Evolutionary conservation across 2,113 vertebrate species (phyloP), one percentile per base, ranked within the genome.

Genomic region (Phasianus colchicus): DNA sequence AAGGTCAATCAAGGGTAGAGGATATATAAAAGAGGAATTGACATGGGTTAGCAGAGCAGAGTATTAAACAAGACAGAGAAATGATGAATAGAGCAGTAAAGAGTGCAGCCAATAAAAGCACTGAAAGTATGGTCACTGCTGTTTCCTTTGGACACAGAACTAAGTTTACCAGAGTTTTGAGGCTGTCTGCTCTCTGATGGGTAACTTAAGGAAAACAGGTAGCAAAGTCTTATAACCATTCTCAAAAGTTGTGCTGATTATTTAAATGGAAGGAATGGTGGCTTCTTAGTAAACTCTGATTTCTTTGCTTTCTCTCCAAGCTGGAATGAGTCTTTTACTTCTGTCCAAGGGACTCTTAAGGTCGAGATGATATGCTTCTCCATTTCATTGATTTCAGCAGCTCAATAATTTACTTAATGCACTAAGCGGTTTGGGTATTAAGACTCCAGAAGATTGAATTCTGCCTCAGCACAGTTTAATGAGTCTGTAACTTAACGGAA

Each of bases 51-150:
- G 34, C 60, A 54, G 70, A 58, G 27, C 45, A 92, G 27, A 60
- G 34, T 72, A 81, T 78, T 95, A 86, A 83, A 79, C 6, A 57
- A 89, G 74, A 82, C 77, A 58, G 25, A 79, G 48, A 86, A 91
- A 92, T 71, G 30, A 83, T 89, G 32, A 95, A 82, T 16, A 83
- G 45, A 90, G 48, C 19, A 83, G 3, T n/a, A 3, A 90, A 63
- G 24, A 77, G 65, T 36, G 81, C 81, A 77, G 2, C 10, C 70
- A 42, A 78, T 16, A 66, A 77, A 21, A 78, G 2, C 38, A 8
- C 2, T 61, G 32, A 43, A 89, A 83, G 3, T 30, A 67, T 11
- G 21, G 32, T 6, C 13, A 32, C 19, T 60, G 6, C 16, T 81
- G 67, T 64, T 50, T 14, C 38, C 57, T 84, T 81, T 75, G 30